Base-by-base conservation (phyloP, 1,140 invertebrate species). In the Cardiocondyla obscurior region DNA sequence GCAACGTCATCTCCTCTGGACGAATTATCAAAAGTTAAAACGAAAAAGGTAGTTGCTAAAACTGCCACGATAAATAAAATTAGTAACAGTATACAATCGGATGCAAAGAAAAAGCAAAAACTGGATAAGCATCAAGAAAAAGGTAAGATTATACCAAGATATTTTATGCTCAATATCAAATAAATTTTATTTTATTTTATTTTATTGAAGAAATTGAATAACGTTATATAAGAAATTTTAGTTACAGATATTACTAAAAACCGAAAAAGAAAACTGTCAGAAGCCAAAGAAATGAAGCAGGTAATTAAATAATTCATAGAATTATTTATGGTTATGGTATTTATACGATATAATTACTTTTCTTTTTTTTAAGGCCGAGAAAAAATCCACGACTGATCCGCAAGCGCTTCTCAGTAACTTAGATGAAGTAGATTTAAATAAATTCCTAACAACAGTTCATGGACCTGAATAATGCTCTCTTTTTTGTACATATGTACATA, bases 371-470 rank as follows among this genome's bases (percentile, higher is more conserved):
- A 51, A 90, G 90, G 57, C 76, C 30, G 88, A 91, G 2, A 91
- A 90, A 55, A 90, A 86, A 8, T 82, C 64, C 3, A 67, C 72
- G 49, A 83, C 79, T n/a, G 85, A 92, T 79, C 91, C 91, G 0
- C 86, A 87, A 74, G 33, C 53, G 19, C 57, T 92, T 49, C 58
- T 93, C 8, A 92, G 58, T 25, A 90, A 89, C 69, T 65, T 93
- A 33, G 69, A 83, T 19, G 57, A 49, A 46, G 25, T 42, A 10
- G 83, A 85, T 28, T 12, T 93, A 10, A 89, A 93, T 57, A 85
- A 91, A 60, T 90, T 93, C 76, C 81, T 93, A 28, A 89, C 86
- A 14, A 85, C 82, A 5, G 90, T 93, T 62, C 92, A 93, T 60
- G 91, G 91, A 67, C 89, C 90, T 46, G 85, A 60, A n/a, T 90